phyloP scores from a whole-genome alignment of 2,797 vertebrate species.

The Limnodromus scolopaceus region DNA sequence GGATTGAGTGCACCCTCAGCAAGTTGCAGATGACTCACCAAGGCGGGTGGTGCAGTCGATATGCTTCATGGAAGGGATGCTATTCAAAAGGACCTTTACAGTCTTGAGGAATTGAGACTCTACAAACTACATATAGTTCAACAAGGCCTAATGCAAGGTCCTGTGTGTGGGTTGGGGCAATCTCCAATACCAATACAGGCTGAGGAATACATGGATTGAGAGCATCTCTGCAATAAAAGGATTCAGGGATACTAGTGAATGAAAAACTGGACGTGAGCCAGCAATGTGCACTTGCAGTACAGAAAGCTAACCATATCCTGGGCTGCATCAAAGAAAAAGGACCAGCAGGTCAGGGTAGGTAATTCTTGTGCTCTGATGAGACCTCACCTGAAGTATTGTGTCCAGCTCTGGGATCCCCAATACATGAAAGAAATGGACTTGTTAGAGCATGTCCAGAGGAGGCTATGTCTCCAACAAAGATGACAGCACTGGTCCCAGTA shows the following conservation, averaged over 20 bases:
- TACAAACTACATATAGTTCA: background rate
- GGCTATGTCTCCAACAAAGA: background rate
- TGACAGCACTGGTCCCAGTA: too few relatives aligned
- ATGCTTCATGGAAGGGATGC: background rate
- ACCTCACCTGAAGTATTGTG: fast-evolving
- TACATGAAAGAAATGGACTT: background rate
- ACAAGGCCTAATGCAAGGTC: background rate
- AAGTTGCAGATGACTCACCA: background rate
- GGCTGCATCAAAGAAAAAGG: background rate
- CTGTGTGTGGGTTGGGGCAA: fast-evolving
- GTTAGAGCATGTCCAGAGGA: background rate
- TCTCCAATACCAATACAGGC: background rate
- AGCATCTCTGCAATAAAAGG: background rate
- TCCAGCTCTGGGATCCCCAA: too few relatives aligned
- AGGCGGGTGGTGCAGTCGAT: background rate
- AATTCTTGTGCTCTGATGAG: background rate
- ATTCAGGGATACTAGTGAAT: background rate
- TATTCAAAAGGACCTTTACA: background rate
- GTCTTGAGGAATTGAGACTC: background rate
- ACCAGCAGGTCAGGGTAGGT: fast-evolving
- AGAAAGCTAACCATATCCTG: fast-evolving
- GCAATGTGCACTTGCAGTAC: background rate
- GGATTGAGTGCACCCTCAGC: background rate
- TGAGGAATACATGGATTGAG: background rate
- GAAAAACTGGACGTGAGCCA: background rate